These are phyloP conservation scores for Hepsetus odoe DNA, from an alignment of 2,113 vertebrate species.

Conservation along the genomic window DNA sequence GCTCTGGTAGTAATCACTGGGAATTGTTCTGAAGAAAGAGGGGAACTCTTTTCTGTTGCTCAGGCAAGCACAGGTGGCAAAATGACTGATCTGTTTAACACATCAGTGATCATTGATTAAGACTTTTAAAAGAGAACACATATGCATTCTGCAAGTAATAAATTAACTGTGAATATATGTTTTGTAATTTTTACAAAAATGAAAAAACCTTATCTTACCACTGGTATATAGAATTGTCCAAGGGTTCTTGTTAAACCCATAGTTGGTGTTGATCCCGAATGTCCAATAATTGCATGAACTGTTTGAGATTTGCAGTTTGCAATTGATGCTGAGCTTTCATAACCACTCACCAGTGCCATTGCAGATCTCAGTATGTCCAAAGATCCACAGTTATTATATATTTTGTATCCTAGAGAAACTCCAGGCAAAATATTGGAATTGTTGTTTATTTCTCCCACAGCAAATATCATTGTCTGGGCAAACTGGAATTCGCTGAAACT, in stretches of 20 bases:
- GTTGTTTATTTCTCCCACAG: constrained; percentile 77
- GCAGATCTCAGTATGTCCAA: constrained; percentile 75
- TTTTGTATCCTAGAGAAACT: constrained; percentile 74
- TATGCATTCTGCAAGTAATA: background rate
- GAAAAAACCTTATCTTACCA: constrained; percentile 67
- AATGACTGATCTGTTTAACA: constrained; percentile 75
- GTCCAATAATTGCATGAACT: constrained; percentile 75
- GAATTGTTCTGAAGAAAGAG: constrained; percentile 79
- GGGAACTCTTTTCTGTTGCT: constrained; percentile 76
- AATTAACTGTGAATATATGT: too few relatives aligned
- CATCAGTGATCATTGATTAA: background rate
- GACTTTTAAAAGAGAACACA: constrained; percentile 20
- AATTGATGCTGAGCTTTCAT: constrained; percentile 47
- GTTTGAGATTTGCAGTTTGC: constrained; percentile 61
- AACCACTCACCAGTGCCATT: constrained; percentile 68
- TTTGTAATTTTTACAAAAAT: background rate
- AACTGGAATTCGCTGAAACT: constrained; percentile 78
- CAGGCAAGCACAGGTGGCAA: constrained; percentile 78
- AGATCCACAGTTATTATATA: constrained; percentile 75
- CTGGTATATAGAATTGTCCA: constrained; percentile 70
- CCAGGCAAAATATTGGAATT: constrained; percentile 64
- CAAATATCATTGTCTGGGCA: constrained; percentile 76
- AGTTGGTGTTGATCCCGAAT: constrained; percentile 77
- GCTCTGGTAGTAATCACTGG: constrained; percentile 79
- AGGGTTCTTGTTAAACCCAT: constrained; percentile 58